A percentile compares a stretch with the other conserved stretches of the same genome.
These are phyloP conservation scores for Aphelenchoides fujianensis DNA, from an alignment of 1,140 invertebrate species.

Conservation along the genomic window DNA sequence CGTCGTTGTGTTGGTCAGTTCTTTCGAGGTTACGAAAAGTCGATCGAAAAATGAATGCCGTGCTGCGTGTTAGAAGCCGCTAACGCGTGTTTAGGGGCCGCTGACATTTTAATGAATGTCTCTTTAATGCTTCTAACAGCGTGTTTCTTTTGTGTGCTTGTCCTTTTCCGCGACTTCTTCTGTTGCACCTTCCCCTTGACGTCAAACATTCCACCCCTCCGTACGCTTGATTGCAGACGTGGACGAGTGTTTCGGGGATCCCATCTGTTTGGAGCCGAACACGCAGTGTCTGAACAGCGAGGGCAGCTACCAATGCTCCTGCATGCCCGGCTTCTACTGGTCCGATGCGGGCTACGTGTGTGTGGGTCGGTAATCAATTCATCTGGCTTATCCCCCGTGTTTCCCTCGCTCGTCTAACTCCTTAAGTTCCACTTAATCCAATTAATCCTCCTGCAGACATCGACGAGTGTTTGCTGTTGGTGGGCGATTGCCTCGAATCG, in stretches of 20 bases:
- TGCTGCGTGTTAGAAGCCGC: too few species aligned
- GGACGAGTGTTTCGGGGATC: slow-evolving; percentile 33
- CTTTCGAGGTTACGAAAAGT: too few species aligned
- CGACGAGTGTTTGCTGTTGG: slow-evolving; percentile 58
- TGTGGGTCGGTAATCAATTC: slow-evolving; percentile 31
- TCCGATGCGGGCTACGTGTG: slow-evolving; percentile 35
- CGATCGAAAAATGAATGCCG: too few species aligned
- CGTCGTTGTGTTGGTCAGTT: background rate
- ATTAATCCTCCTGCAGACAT: slow-evolving; percentile 44
- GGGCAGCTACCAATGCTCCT: slow-evolving; percentile 42
- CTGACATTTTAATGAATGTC: too few species aligned
- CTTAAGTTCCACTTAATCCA: slow-evolving; percentile 22
- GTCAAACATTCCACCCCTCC: too few species aligned
- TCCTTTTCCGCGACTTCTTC: too few species aligned
- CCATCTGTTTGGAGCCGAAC: slow-evolving; percentile 40
- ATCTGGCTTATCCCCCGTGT: slow-evolving; percentile 14
- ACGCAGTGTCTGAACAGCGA: slow-evolving; percentile 43
- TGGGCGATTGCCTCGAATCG: slow-evolving; percentile 57
- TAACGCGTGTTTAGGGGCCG: too few species aligned
- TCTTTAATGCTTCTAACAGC: too few species aligned
- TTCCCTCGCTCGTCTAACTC: too few species aligned
- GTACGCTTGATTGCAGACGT: too few species aligned
- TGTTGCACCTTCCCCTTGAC: too few species aligned
- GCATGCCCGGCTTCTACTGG: slow-evolving; percentile 44
- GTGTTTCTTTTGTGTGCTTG: too few species aligned